Evolutionary conservation across 35 echinoderm and acorn worm species (phyloP).

Genomic region (Eucidaris tribuloides): DNA sequence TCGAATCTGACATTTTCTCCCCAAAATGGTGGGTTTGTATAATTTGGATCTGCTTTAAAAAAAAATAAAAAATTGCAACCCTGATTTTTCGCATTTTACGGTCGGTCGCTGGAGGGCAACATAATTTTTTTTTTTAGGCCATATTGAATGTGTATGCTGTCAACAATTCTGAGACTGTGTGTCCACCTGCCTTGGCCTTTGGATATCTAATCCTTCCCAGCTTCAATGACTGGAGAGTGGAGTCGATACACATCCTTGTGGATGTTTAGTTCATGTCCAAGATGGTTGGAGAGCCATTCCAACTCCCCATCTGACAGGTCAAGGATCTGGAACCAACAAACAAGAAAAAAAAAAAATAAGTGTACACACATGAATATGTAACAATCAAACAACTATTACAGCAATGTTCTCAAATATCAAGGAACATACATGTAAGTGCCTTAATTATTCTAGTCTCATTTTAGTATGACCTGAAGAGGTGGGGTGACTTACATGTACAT

Average conservation of each 20-base stretch:
- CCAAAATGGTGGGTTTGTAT: too few species aligned
- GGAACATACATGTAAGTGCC: not conserved
- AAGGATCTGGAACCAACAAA: not conserved
- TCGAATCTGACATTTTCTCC: too few species aligned
- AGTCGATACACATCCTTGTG: constrained; percentile 12
- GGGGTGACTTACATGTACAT: not conserved
- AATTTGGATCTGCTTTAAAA: too few species aligned
- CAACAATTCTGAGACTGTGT: not conserved
- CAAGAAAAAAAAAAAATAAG: not conserved
- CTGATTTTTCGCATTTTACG: too few species aligned
- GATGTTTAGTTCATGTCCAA: not conserved
- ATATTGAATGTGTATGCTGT: not conserved
- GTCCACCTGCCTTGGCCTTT: not conserved
- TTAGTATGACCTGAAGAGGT: not conserved
- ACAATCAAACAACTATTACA: not conserved
- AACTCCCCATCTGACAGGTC: not conserved
- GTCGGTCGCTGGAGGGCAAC: too few species aligned
- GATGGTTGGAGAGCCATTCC: constrained; percentile 36
- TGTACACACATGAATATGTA: not conserved
- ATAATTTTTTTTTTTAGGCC: too few species aligned
- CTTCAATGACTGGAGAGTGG: not conserved
- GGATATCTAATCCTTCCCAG: constrained; percentile 1
- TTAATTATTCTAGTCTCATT: not conserved
- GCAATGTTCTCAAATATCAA: not conserved
- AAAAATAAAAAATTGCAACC: too few species aligned